These are phyloP conservation scores for Bradypodion ventrale DNA, from an alignment of 2,797 vertebrate genomes.

Conservation along the genomic window DNA sequence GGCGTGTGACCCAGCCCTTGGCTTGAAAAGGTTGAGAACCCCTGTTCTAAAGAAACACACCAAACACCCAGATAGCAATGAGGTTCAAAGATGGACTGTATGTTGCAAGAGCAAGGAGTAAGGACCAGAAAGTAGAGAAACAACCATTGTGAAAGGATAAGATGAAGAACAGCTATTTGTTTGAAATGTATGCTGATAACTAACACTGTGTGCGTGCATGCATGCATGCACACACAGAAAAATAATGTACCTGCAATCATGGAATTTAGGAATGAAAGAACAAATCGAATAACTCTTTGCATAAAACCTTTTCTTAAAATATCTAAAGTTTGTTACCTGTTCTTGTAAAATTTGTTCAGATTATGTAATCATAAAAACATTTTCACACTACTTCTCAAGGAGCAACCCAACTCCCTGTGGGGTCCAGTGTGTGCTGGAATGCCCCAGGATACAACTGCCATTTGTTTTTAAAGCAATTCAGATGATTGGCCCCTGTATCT, in stretches of 20 bases:
- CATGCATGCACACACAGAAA: too few species aligned
- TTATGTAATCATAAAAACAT: not conserved
- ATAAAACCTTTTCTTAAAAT: not conserved
- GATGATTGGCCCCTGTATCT: not conserved
- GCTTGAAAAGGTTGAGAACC: too few species aligned
- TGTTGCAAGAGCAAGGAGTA: not conserved
- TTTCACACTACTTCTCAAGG: not conserved
- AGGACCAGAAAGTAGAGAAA: too few species aligned
- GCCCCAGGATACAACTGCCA: not conserved
- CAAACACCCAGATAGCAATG: not conserved
- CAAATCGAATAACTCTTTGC: not conserved
- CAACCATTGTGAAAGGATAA: not conserved
- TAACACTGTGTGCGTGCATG: too few species aligned
- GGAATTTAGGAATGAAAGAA: not conserved
- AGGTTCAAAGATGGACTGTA: not conserved
- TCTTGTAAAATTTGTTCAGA: not conserved
- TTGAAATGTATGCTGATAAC: not conserved
- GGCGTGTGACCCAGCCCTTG: too few species aligned
- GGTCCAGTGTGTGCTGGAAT: not conserved
- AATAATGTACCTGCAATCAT: not conserved
- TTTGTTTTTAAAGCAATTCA: not conserved
- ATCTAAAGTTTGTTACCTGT: not conserved
- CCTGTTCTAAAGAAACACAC: not conserved
- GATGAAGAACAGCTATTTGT: not conserved
- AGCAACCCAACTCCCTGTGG: not conserved